Base-by-base conservation (phyloP, 2,888 invertebrate genomes). In the Diachrysia chrysitis region DNA sequence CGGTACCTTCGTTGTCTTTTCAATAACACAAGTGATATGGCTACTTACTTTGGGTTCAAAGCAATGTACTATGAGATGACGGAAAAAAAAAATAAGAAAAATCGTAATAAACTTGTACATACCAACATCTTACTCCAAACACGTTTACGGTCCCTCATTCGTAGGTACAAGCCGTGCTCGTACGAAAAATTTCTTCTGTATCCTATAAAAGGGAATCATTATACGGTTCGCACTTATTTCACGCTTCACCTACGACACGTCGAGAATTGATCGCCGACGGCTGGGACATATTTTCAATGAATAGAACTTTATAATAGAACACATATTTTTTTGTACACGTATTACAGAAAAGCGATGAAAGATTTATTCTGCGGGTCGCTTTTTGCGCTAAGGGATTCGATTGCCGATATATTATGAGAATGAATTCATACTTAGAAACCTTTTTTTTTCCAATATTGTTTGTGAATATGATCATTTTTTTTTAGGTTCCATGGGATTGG, bases 241-340 rank as follows among this genome's bases (percentile, higher is more conserved):
- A 69, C 55, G 69, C 46, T 51, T 74, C 64, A 62, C 46, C 17
- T 67, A 60, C 21, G 68, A 37, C 76, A 79, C 76, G 75, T 75
- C 74, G 74, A 69, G 71, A 75, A 77, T 77, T 66, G 79, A 79
- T 76, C 65, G 79, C 63, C 65, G 57, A 54, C 61, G 63, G 58
- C 63, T 62, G 25, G 54, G 66, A 76, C 66, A 78, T 78, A 74
- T 73, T 73, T 76, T 62, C 63, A 78, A 57, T 57, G 70, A 78
- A 70, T 74, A 56, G 70, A 57, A 60, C 25, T 48, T 48, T 63
- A 61, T 32, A 66, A 69, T 55, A 65, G 35, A 58, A 58, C 25
- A 46, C 12, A 48, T 68, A 63, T 74, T 5, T 69, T 72, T 63
- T 51, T 29, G 53, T 46, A n/a, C 51, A 23, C 37, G 58, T 17